Percentiles rank a stretch among this genome's conserved stretches.
Evolutionary conservation across 1,140 invertebrate genomes (phyloP).

Genomic region (Helicoverpa zea): DNA sequence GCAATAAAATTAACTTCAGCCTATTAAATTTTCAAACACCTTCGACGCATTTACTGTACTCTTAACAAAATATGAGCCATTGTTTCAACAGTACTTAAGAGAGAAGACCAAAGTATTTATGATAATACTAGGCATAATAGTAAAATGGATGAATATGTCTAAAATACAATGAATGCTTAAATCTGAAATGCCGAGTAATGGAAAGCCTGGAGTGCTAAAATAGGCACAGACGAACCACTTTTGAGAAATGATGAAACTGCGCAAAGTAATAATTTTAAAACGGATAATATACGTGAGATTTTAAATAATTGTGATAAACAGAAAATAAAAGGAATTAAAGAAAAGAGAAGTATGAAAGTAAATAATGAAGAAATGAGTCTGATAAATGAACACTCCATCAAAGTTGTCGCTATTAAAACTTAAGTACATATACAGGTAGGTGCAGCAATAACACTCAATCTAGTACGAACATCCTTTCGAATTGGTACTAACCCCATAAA

Average conservation of each 20-base stretch:
- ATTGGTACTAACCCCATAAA: constrained; percentile 7
- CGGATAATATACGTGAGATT: too few species aligned
- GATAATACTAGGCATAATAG: constrained; percentile 41
- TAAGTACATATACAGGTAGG: background rate
- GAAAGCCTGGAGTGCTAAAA: background rate
- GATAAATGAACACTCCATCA: background rate
- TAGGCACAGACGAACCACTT: background rate
- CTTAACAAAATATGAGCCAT: constrained; percentile 39
- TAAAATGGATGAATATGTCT: constrained; percentile 39
- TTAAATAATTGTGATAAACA: too few species aligned
- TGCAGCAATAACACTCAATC: constrained; percentile 10
- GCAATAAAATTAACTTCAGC: constrained; percentile 41
- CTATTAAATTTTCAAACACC: constrained; percentile 26
- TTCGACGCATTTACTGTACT: background rate
- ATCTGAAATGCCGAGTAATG: constrained; percentile 31
- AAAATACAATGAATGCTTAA: constrained; percentile 51
- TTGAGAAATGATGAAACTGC: background rate
- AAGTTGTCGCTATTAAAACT: too few species aligned
- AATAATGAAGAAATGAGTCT: too few species aligned
- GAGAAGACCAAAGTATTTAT: constrained; percentile 41
- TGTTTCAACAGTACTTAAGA: constrained; percentile 40
- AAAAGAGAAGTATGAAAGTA: too few species aligned
- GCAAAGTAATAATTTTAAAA: background rate
- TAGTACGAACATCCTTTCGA: constrained; percentile 3
- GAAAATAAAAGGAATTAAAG: too few species aligned